Evolutionary conservation across 2,113 vertebrate species (phyloP), one percentile per base, ranked within the genome.

Genomic region (Tragelaphus imberbis): DNA sequence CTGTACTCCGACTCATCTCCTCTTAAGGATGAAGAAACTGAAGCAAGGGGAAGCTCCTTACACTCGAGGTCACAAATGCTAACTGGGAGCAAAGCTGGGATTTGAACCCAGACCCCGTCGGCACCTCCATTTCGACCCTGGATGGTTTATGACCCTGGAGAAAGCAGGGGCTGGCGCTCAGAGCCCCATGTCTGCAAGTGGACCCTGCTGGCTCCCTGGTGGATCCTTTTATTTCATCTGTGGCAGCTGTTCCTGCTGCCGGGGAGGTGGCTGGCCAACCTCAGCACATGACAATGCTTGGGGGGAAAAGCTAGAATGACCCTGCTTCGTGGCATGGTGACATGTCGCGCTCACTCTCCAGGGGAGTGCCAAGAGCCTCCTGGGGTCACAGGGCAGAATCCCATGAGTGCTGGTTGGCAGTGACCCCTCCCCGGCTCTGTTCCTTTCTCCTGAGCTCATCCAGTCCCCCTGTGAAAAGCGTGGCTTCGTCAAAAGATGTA

Each of bases 241-340:
- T 71, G 28, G 49, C 40, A 92, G 79, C 93, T 95, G 59, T 77
- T 68, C 23, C 27, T 44, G 1, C 13, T 47, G 79, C 88, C 9
- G 14, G 53, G 63, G 40, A 3, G 6, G 56, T 21, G 15, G 33
- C 49, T 21, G 89, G 56, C 56, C 53, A 10, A 2, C 28, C 61
- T 86, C 79, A 84, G 25, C 28, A 58, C 86, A 56, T 7, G 21
- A 81, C 47, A 40, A 21, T 2, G 61, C 61, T 51, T 27, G 25
- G 40, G 71, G 71, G 12, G 0, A 7, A 88, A 88, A 56, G 56
- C 55, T 33, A 80, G 93, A 14, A 65, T 58, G 84, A n/a, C 36
- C 40, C 53, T 13, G 25, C 53, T 8, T 28, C 1, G 14, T 1
- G 8, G 28, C 8, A 0, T 51, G 5, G 1, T 9, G 25, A 61